Conservation (phyloP, 2,113 vertebrate species). For the Sander lucioperca region DNA sequence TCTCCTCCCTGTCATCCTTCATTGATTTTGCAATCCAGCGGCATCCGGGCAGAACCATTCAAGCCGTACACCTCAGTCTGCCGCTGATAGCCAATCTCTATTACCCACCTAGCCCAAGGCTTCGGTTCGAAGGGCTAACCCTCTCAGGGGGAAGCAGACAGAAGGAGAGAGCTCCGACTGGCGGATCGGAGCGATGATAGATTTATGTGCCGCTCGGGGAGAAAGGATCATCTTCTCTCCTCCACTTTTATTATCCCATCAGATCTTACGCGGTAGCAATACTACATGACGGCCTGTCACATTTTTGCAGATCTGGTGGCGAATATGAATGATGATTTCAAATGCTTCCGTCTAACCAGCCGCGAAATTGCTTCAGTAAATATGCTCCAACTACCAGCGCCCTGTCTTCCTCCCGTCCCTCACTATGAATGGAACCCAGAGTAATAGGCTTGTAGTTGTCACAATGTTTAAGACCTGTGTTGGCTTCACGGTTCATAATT, state of each 20-base stretch:
- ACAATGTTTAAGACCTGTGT: conserved; percentile 79
- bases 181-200: conserved; percentile 59
- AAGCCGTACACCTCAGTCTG: conserved; percentile 70
- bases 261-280: conserved; percentile 66
- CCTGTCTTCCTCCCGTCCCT: conserved; percentile 53
- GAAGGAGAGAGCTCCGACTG: conserved; percentile 47
- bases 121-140: conserved; percentile 54
- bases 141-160: conserved; percentile 42
- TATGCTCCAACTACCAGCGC: conserved; percentile 54
- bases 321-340: conserved; percentile 71
- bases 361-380: conserved; percentile 80
- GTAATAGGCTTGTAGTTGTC: conserved; percentile 81
- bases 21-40: conserved; percentile 83
- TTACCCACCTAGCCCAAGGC: conserved; percentile 68
- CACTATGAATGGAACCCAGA: conserved; percentile 62
- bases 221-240: conserved; percentile 64
- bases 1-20: conserved; percentile 79
- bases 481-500: conserved; percentile 81
- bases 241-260: conserved; percentile 78
- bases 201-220: conserved; percentile 75
- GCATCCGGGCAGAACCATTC: conserved; percentile 73
- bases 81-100: conserved; percentile 75
- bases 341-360: conserved; percentile 70
- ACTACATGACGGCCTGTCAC: conserved; percentile 73
- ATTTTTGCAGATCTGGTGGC: conserved; percentile 51